Conservation (phyloP, 2,113 vertebrate species). For the Scomber colias region DNA sequence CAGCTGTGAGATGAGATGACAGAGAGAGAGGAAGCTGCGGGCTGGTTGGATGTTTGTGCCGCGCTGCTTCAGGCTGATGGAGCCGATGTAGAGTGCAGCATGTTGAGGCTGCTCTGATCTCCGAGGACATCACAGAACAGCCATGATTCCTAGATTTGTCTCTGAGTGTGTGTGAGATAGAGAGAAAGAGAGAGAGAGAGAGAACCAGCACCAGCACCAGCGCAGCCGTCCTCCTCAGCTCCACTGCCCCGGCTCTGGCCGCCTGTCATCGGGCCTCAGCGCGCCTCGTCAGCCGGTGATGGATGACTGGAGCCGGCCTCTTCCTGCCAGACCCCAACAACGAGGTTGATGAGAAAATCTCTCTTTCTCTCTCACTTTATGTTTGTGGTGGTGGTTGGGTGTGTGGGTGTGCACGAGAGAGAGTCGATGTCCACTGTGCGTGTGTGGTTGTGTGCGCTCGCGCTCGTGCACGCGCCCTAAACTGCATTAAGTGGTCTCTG, state of each 20-base stretch:
- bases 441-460: background rate
- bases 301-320: conserved; percentile 35
- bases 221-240: background rate
- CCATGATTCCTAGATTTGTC: background rate
- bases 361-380: background rate
- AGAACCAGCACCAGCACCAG: background rate
- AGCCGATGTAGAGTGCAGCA: background rate
- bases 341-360: conserved; percentile 8
- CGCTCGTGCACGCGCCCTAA: background rate
- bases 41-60: background rate
- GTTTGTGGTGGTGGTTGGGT: background rate
- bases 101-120: background rate
- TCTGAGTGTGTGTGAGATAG: background rate
- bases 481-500: conserved; percentile 30
- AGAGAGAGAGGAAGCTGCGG: background rate
- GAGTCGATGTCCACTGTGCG: background rate
- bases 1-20: background rate
- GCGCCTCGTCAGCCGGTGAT: conserved; percentile 41
- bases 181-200: background rate
- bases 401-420: conserved; percentile 22
- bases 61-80: background rate
- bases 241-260: conserved; percentile 25
- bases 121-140: background rate
- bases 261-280: conserved; percentile 46
- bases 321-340: background rate